Percentiles rank a stretch among this genome's conserved stretches.
These are phyloP conservation scores for Protaetia brevitarsis DNA, from an alignment of 1,140 invertebrate genomes.

Conservation along the genomic window DNA sequence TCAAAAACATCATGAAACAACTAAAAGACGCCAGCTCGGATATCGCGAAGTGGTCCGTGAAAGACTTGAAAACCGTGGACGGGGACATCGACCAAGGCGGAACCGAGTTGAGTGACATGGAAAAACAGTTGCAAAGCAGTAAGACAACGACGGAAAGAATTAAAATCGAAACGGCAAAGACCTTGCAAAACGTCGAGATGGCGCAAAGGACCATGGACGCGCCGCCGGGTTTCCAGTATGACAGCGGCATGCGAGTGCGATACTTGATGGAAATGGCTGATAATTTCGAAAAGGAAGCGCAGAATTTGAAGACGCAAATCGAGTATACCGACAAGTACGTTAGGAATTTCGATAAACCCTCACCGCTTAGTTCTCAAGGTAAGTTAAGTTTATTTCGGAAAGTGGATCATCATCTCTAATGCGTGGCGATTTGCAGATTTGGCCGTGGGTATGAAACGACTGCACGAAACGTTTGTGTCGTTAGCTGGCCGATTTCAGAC, in stretches of 20 bases:
- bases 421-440: slow-evolving; percentile 60
- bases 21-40: slow-evolving; percentile 80
- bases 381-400: no score
- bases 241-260: slow-evolving; percentile 70
- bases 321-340: slow-evolving; percentile 71
- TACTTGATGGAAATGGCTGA: slow-evolving; percentile 72
- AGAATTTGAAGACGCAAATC: slow-evolving; percentile 68
- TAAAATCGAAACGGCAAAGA: slow-evolving; percentile 70
- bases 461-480: slow-evolving; percentile 82
- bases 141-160: slow-evolving; percentile 65
- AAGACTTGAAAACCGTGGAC: slow-evolving; percentile 43
- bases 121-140: slow-evolving; percentile 61
- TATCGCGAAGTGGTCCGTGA: slow-evolving; percentile 60
- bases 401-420: no score
- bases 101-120: slow-evolving; percentile 51
- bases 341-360: slow-evolving; percentile 63
- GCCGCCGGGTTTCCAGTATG: slow-evolving; percentile 71
- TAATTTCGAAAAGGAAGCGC: slow-evolving; percentile 69
- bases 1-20: slow-evolving; percentile 77
- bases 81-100: slow-evolving; percentile 43
- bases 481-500: slow-evolving; percentile 79
- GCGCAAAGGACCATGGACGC: slow-evolving; percentile 76
- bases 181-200: slow-evolving; percentile 73
- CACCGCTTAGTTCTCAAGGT: slow-evolving; percentile 67
- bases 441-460: slow-evolving; percentile 67